Evolutionary conservation across 2,888 invertebrate genomes (phyloP).

Genomic region (Melieria picta): DNA sequence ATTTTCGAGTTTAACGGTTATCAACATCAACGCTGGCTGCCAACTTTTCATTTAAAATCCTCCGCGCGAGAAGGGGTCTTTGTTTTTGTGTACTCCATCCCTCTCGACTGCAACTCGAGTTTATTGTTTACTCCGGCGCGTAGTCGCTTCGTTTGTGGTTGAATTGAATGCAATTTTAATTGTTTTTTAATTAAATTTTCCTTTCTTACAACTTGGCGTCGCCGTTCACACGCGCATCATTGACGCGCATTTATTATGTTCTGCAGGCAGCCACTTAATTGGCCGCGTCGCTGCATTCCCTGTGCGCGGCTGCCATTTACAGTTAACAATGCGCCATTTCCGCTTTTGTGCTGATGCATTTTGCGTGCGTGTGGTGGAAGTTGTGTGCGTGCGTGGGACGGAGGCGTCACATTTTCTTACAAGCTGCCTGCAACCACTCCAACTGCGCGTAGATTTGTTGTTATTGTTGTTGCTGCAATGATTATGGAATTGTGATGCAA

Average conservation of each 20-base stretch:
- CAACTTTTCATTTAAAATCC: no score
- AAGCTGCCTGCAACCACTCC: no score
- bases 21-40: no score
- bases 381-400: neutral
- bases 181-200: conserved; percentile 17
- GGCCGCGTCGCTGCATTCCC: conserved; percentile 1
- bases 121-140: no score
- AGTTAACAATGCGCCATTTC: conserved; percentile 17
- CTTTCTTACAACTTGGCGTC: neutral
- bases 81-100: no score
- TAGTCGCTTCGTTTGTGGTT: conserved; percentile 28
- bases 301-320: conserved; percentile 23
- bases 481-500: conserved; percentile 8
- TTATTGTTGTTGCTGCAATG: no score
- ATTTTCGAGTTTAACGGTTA: no score
- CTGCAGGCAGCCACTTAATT: neutral
- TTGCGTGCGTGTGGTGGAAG: neutral
- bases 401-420: neutral
- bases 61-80: no score
- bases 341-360: conserved; percentile 7
- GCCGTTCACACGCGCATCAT: conserved; percentile 24
- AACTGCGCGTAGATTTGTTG: no score
- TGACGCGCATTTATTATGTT: neutral
- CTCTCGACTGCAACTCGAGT: no score
- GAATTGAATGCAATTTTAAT: neutral